Conservation (phyloP, 2,888 invertebrate genomes). For the Chymomyza amoena region DNA sequence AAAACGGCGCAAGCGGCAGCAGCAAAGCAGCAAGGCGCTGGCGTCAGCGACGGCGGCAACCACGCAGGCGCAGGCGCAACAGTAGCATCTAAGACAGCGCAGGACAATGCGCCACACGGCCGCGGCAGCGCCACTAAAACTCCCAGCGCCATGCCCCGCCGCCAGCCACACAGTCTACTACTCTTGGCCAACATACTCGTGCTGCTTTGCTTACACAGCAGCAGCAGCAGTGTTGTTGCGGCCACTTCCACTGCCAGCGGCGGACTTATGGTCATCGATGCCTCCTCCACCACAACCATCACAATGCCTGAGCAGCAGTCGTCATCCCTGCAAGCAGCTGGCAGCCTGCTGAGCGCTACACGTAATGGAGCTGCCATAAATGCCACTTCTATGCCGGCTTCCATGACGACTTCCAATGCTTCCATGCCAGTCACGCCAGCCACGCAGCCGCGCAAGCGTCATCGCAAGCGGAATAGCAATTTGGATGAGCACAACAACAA, state of each 20-base stretch:
- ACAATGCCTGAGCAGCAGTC: conserved; percentile 18
- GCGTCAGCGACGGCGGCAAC: conserved; percentile 26
- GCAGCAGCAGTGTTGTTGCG: conserved; percentile 21
- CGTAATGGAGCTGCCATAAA: too few relatives aligned
- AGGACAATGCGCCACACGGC: conserved; percentile 42
- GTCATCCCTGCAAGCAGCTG: neutral
- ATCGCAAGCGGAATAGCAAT: conserved; percentile 74
- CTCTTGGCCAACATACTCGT: conserved; percentile 48
- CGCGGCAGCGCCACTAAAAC: neutral
- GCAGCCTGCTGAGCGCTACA: too few relatives aligned
- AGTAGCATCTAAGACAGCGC: conserved; percentile 12
- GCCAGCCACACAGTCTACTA: conserved; percentile 21
- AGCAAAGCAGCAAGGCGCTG: conserved; percentile 28
- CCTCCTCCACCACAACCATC: conserved; percentile 33
- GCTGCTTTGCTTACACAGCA: conserved; percentile 36
- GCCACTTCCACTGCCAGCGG: conserved; percentile 43
- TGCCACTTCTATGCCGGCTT: too few relatives aligned
- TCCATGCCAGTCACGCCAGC: neutral
- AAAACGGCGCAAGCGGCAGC: conserved; percentile 58
- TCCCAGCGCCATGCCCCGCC: neutral
- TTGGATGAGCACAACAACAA: conserved; percentile 71
- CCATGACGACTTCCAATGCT: neutral
- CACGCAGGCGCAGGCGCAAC: conserved; percentile 9
- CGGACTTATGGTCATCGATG: conserved; percentile 51
- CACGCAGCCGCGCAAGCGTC: conserved; percentile 62